Evolutionary conservation across 2,797 vertebrate species (phyloP).

Genomic region (Etheostoma perlongum): DNA sequence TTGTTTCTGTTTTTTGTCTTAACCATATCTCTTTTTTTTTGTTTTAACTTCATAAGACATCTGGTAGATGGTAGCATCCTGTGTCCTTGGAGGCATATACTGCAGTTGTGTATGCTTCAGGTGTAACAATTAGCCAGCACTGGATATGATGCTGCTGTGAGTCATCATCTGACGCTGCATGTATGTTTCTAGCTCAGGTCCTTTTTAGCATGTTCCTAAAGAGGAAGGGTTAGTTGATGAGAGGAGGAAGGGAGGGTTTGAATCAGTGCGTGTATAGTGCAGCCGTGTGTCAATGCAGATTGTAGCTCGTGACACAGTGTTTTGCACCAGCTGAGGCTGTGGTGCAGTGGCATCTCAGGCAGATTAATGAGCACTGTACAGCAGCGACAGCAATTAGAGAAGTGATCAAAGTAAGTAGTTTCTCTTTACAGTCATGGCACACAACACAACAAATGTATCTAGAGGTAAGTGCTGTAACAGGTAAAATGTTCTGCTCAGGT

Average conservation of each 20-base stretch:
- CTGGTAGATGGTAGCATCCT: conserved; percentile 33
- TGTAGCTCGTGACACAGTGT: conserved; percentile 71
- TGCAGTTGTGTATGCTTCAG: conserved; percentile 62
- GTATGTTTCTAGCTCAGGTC: conserved; percentile 44
- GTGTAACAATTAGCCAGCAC: conserved; percentile 64
- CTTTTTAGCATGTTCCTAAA: conserved; percentile 26
- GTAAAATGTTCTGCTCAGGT: conserved; percentile 9
- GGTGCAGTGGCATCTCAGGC: conserved; percentile 75
- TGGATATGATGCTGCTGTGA: conserved; percentile 61
- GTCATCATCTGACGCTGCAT: conserved; percentile 68
- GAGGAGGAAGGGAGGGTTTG: conserved; percentile 13
- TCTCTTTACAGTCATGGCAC: conserved; percentile 4
- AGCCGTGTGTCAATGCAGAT: conserved; percentile 69
- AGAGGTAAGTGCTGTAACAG: conserved; percentile 28
- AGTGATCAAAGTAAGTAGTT: conserved; percentile 36
- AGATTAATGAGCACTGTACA: conserved; percentile 65
- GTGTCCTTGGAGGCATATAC: conserved; percentile 64
- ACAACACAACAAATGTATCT: background rate
- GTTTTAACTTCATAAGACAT: conserved; percentile 50
- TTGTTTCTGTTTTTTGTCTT: conserved; percentile 10
- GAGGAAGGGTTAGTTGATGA: conserved; percentile 17
- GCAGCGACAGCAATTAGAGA: conserved; percentile 36
- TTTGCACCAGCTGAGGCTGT: conserved; percentile 67
- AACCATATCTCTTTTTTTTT: background rate
- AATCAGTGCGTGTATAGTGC: conserved; percentile 47